Evolutionary conservation across 2,113 vertebrate species (phyloP), one percentile per base, ranked within the genome.

Genomic region (Lepidothrix coronata): DNA sequence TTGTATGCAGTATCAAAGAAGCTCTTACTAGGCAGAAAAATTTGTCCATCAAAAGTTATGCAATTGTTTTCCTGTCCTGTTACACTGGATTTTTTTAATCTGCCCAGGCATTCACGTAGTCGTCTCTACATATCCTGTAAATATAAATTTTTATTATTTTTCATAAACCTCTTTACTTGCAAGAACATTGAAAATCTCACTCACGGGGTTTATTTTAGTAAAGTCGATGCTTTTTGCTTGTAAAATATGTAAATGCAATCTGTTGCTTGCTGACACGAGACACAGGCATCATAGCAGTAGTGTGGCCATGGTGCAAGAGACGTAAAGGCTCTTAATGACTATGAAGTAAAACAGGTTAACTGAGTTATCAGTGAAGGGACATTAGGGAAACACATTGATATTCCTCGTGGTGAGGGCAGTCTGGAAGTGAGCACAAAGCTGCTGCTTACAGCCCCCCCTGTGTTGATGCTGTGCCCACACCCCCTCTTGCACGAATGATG

Each of bases 231-330:
- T 77, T 67, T 66, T 67, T 70, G 28, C 59, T 63, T 91, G 68
- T 71, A 43, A 71, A 88, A 83, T 31, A 33, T 31, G 55, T 33
- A 39, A 28, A 48, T 67, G 57, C 1, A 2, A 16, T 79, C 43
- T 71, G 31, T 59, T 80, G 23, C 43, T 83, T 5, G 0, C 44
- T 55, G 37, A 11, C 25, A 13, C 9, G 14, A n/a, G 22, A 31
- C 49, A 27, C 1, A 1, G 54, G 11, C n/a, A 4, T 28, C 1
- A 3, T 17, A 70, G 39, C 66, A 85, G 1, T 8, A 70, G 31
- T 35, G 23, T 59, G 89, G 28, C 33, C 9, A 2, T 9, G 30
- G 15, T 41, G 22, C 66, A n/a, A 62, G 31, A 62, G 15, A 37
- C 7, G 33, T 55, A 39, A 77, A 63, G 39, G 28, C n/a, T 65